phyloP scores from a whole-genome alignment of 2,888 invertebrate species.

The Schrankia costaestrigalis region DNA sequence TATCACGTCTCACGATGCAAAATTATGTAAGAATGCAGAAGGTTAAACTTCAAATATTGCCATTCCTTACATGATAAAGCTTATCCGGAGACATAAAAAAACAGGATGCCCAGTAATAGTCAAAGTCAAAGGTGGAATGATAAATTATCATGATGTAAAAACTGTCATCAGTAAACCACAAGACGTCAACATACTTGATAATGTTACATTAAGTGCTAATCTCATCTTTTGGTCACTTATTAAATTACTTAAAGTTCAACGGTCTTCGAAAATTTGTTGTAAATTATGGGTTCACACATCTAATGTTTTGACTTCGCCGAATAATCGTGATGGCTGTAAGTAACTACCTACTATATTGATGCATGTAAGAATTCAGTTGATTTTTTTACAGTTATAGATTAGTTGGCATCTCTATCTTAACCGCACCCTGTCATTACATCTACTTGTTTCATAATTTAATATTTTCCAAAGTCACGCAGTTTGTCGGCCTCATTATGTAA shows the following conservation, averaged over 20 bases:
- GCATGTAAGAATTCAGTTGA: slow-evolving; percentile 64
- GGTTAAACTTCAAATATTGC: too few relatives aligned
- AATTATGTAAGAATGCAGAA: too few relatives aligned
- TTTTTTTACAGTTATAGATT: slow-evolving; percentile 59
- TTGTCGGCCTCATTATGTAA: slow-evolving; percentile 35
- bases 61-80: too few relatives aligned
- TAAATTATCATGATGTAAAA: slow-evolving; percentile 23
- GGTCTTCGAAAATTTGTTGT: slow-evolving; percentile 67
- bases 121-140: slow-evolving; percentile 12
- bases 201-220: slow-evolving; percentile 54
- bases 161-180: slow-evolving; percentile 61
- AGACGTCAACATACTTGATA: slow-evolving; percentile 48
- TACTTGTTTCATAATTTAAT: slow-evolving; percentile 43
- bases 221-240: slow-evolving; percentile 61
- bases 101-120: slow-evolving; percentile 15
- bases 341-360: slow-evolving; percentile 63
- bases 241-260: slow-evolving; percentile 71
- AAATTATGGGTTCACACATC: slow-evolving; percentile 76
- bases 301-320: slow-evolving; percentile 70
- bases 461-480: slow-evolving; percentile 48
- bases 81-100: too few relatives aligned
- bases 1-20: too few relatives aligned
- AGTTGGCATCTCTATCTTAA: slow-evolving; percentile 44
- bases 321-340: slow-evolving; percentile 68
- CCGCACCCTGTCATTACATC: slow-evolving; percentile 51